phyloP scores from a whole-genome alignment of 2,797 vertebrate genomes.

The Poeciliopsis gracilis region DNA sequence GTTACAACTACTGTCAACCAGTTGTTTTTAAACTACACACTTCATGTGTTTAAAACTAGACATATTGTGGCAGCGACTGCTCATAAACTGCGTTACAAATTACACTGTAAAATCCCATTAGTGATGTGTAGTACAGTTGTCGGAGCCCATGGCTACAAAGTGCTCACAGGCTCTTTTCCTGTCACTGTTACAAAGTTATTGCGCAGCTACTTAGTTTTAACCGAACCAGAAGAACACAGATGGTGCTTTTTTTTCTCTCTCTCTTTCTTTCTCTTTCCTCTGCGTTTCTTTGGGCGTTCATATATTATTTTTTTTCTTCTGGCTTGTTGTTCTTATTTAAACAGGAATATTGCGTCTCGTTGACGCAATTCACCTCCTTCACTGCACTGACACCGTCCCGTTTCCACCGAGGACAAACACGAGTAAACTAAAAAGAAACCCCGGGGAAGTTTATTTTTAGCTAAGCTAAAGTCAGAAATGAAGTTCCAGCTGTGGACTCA shows the following conservation, averaged over 20 bases:
- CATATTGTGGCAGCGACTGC: not conserved
- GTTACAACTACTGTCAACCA: not conserved
- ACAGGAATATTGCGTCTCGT: not conserved
- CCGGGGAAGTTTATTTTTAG: not conserved
- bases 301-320: not conserved
- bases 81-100: not conserved
- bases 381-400: not conserved
- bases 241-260: not conserved
- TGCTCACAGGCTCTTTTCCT: not conserved
- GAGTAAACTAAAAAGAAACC: not conserved
- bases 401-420: not conserved
- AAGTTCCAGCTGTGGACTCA: constrained; percentile 39
- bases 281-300: not conserved
- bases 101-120: not conserved
- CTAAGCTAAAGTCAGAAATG: not conserved
- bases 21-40: not conserved
- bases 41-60: not conserved
- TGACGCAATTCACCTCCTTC: not conserved
- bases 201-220: not conserved
- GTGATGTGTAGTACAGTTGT: not conserved
- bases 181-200: not conserved
- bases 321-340: not conserved
- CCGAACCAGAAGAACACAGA: not conserved
- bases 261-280: not conserved
- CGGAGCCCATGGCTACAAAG: not conserved